Evolutionary conservation across 2,113 vertebrate species (phyloP).

Genomic region (Pan paniscus): DNA sequence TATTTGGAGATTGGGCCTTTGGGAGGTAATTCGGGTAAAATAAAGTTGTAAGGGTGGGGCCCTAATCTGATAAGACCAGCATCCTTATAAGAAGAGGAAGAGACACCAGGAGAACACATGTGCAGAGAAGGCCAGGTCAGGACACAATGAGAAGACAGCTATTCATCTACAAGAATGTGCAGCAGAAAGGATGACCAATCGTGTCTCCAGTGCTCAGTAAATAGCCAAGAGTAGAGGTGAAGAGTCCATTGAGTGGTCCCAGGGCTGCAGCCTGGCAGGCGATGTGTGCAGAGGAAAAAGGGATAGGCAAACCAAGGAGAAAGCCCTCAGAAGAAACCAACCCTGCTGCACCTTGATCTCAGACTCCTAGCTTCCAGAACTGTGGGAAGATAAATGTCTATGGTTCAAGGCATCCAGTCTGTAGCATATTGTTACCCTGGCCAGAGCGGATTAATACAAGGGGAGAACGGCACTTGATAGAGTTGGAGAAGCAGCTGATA

Average conservation of each 20-base stretch:
- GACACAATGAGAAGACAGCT: not conserved
- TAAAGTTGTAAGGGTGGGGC: not conserved
- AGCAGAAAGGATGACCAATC: not conserved
- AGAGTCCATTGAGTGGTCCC: not conserved
- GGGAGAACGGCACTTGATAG: not conserved
- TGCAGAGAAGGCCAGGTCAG: not conserved
- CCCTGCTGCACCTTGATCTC: not conserved
- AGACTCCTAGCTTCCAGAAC: not conserved
- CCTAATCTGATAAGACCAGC: not conserved
- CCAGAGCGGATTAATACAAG: not conserved
- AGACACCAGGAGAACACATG: fast-evolving
- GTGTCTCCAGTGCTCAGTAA: not conserved
- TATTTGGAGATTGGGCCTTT: not conserved
- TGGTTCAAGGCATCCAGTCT: not conserved
- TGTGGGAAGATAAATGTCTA: not conserved
- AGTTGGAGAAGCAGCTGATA: not conserved
- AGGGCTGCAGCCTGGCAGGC: not conserved
- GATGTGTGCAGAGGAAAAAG: not conserved
- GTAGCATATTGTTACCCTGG: not conserved
- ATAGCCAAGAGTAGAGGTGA: not conserved
- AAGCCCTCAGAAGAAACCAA: not conserved
- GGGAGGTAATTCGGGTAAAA: not conserved
- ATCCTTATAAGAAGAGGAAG: not conserved
- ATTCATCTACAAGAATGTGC: not conserved
- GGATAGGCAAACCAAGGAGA: not conserved